Evolutionary conservation across 2,113 vertebrate genomes (phyloP).

Genomic region (Gulo gulo): DNA sequence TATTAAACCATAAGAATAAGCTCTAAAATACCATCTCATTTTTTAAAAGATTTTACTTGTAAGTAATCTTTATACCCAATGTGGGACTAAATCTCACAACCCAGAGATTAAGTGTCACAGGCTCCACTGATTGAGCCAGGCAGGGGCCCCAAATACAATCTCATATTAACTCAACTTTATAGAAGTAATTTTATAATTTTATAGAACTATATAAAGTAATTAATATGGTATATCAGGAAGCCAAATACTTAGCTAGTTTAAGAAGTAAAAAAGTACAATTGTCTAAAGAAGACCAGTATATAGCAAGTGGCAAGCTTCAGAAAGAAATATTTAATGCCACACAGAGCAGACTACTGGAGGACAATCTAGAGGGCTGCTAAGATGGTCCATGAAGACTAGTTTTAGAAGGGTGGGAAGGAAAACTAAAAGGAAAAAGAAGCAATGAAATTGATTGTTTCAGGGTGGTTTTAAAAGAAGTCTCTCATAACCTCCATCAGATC

Average conservation of each 20-base stretch:
- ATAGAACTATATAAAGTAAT: neutral
- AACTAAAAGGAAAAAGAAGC: neutral
- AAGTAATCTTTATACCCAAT: neutral
- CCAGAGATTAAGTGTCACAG: neutral
- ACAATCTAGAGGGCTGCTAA: neutral
- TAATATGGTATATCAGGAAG: neutral
- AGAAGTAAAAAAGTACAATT: neutral
- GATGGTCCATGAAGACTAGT: neutral
- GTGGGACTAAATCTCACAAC: neutral
- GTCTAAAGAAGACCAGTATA: neutral
- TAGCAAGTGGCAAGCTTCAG: neutral
- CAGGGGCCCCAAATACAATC: neutral
- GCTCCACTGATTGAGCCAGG: neutral
- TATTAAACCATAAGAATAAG: neutral
- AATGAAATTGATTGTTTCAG: neutral
- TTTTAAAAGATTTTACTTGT: neutral
- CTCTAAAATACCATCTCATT: neutral
- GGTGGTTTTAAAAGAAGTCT: neutral
- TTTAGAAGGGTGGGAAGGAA: neutral
- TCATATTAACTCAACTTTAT: neutral
- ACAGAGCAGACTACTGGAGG: neutral
- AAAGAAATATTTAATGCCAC: neutral
- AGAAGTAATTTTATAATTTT: neutral
- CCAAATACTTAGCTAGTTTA: neutral
- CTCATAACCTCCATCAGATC: neutral